Evolutionary conservation across 2,797 vertebrate genomes (phyloP), one percentile per base, ranked within the genome.

Genomic region (Clarias fuscus): DNA sequence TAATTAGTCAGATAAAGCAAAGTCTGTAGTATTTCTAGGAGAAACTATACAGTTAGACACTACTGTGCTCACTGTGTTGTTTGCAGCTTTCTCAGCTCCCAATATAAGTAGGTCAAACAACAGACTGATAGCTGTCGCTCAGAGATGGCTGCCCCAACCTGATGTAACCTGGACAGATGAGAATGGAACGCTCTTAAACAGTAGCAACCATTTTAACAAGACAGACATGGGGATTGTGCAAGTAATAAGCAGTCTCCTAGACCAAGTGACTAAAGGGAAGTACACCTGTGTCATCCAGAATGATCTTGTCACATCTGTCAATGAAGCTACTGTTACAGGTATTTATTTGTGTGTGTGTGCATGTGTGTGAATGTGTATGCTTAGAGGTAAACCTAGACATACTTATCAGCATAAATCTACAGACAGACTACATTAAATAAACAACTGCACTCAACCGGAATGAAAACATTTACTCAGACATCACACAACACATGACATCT

Each of bases 201-300:
- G 89, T 68, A 93, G 84, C 20, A 94, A 93, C 0, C 89, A 15
- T 0, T 6, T 93, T 61, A 88, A 84, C 27, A 85, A 70, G 5
- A 92, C 89, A 2, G 88, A 94, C 0, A 87, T 84, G 0, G 95
- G 94, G 11, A 89, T 95, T 58, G 91, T 94, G 84, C 92, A 86
- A 17, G 86, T 98, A 0, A 68, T 90, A 24, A 96, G 96, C 64
- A 75, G 67, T 0, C 92, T 97, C 82, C 88, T 81, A 72, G 90
- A 88, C 0, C 15, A 61, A 0, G 40, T 93, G 43, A 92, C 89
- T 75, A 93, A 93, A 0, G 85, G 90, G 61, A 92, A 88, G 8
- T 98, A 96, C 90, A 95, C 85, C 89, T 96, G 94, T 1, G 87
- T 92, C 91, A 96, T 97, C 37, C 87, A 96, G 85, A 98, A 96